Conservation (phyloP, 2,888 invertebrate species). For the Synergus japonicus region DNA sequence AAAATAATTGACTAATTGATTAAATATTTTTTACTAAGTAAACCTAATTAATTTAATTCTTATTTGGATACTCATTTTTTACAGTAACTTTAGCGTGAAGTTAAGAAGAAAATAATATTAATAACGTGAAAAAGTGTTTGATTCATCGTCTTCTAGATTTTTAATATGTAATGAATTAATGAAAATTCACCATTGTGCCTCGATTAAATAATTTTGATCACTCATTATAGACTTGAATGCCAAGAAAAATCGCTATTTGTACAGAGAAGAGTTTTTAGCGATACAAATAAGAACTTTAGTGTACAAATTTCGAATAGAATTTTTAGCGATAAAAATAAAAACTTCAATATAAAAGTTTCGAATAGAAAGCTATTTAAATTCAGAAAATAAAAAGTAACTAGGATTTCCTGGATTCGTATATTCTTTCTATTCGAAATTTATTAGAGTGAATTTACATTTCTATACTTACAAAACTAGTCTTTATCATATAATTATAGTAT, state of each 20-base stretch:
- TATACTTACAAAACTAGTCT: background rate
- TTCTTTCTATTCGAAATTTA: slow-evolving; percentile 3
- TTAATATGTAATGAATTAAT: background rate
- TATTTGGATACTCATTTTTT: background rate
- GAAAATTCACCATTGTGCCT: slow-evolving; percentile 40
- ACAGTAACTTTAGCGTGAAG: background rate
- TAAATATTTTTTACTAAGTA: slow-evolving; percentile 28
- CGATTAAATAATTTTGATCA: background rate
- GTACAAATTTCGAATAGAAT: slow-evolving; percentile 23
- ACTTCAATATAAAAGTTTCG: slow-evolving; percentile 31
- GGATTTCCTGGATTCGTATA: background rate
- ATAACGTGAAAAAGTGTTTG: background rate
- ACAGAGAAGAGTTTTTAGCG: background rate
- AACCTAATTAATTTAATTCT: background rate
- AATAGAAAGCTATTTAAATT: background rate
- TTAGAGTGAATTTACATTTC: background rate
- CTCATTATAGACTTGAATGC: background rate
- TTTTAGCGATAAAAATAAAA: background rate
- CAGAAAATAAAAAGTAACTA: background rate
- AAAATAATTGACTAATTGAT: slow-evolving; percentile 25
- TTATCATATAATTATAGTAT: background rate
- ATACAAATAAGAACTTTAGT: slow-evolving; percentile 4
- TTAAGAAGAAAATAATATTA: background rate
- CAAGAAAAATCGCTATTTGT: background rate
- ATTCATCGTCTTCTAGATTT: background rate